phyloP scores from a whole-genome alignment of 2,888 invertebrate genomes.

The Hyppa rectilinea region DNA sequence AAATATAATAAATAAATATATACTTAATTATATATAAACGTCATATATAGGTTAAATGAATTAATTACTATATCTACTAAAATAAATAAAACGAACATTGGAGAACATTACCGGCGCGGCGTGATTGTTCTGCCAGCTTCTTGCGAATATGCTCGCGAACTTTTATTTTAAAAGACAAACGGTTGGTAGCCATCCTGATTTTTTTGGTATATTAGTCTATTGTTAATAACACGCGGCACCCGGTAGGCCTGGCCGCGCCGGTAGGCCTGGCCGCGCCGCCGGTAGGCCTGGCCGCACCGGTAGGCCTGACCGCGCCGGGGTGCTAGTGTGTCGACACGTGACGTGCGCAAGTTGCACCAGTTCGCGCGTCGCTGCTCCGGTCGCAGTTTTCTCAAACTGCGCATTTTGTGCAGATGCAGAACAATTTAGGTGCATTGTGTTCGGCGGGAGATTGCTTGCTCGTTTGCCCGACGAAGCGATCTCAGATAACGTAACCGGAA shows the following conservation, averaged over 20 bases:
- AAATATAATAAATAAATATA: too few relatives aligned
- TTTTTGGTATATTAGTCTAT: too few relatives aligned
- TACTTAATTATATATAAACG: too few relatives aligned
- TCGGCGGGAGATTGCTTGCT: constrained; percentile 27
- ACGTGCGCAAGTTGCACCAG: constrained; percentile 12
- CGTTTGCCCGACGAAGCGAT: constrained; percentile 36
- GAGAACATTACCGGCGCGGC: too few relatives aligned
- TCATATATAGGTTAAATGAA: too few relatives aligned
- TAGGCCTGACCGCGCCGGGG: not conserved
- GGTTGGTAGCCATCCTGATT: too few relatives aligned
- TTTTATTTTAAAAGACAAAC: too few relatives aligned
- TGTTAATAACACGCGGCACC: not conserved
- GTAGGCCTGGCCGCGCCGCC: not conserved
- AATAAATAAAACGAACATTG: too few relatives aligned
- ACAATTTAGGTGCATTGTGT: constrained; percentile 42
- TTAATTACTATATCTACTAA: too few relatives aligned
- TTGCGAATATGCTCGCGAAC: too few relatives aligned
- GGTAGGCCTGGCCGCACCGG: not conserved
- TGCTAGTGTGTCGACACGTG: constrained; percentile 10
- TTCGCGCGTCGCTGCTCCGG: not conserved
- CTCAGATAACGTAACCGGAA: constrained; percentile 52
- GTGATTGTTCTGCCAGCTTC: too few relatives aligned
- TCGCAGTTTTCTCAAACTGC: constrained; percentile 28
- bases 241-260: constrained; percentile 1
- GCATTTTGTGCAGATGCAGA: constrained; percentile 39